phyloP scores from a whole-genome alignment of 2,113 vertebrate genomes.

The Ammodytes marinus region DNA sequence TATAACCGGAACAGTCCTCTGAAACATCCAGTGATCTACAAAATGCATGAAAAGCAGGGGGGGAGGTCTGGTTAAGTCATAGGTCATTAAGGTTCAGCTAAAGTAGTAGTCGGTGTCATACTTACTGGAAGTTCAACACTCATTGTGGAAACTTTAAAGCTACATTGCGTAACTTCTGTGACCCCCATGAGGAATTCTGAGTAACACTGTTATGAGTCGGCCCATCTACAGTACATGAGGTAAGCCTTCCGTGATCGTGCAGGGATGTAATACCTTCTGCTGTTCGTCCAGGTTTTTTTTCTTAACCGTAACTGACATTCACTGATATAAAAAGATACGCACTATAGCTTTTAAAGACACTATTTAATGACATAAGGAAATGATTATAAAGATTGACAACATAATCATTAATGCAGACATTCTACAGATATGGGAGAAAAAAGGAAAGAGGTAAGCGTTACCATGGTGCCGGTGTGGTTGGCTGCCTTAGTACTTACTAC shows the following conservation, averaged over 20 bases:
- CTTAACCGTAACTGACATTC: too few relatives aligned
- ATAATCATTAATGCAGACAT: background rate
- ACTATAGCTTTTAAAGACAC: too few relatives aligned
- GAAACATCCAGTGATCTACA: slow-evolving; percentile 54
- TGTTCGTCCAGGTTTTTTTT: too few relatives aligned
- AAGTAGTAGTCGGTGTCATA: background rate
- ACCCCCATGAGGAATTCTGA: too few relatives aligned
- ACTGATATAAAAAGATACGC: too few relatives aligned
- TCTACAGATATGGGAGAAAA: background rate
- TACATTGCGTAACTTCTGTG: too few relatives aligned
- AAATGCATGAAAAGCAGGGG: slow-evolving; percentile 16
- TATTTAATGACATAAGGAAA: background rate
- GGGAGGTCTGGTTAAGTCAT: slow-evolving; percentile 2
- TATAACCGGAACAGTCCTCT: slow-evolving; percentile 52
- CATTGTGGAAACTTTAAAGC: background rate
- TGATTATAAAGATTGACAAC: background rate
- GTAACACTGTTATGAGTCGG: too few relatives aligned
- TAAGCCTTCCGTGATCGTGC: too few relatives aligned
- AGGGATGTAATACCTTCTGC: too few relatives aligned
- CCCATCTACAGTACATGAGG: too few relatives aligned
- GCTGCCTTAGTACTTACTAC: too few relatives aligned
- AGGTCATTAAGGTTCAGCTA: slow-evolving; percentile 9
- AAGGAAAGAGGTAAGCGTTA: background rate
- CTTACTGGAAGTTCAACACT: background rate
- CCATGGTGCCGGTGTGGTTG: too few relatives aligned